These are phyloP conservation scores for Ephestia elutella DNA, from an alignment of 1,140 invertebrate species.

Conservation along the genomic window DNA sequence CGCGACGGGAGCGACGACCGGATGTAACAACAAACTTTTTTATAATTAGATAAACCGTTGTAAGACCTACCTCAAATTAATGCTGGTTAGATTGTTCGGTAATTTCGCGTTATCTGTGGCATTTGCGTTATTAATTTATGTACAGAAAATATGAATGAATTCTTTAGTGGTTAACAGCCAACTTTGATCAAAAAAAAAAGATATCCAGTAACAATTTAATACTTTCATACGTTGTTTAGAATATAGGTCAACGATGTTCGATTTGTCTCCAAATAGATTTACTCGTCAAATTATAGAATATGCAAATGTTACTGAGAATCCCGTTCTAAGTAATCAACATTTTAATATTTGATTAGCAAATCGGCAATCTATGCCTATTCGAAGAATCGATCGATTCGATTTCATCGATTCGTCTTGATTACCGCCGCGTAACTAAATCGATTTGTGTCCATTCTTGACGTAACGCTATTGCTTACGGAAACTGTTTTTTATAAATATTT, in stretches of 20 bases:
- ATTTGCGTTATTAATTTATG: too few relatives aligned
- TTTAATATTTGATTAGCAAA: slow-evolving; percentile 41
- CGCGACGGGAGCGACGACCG: slow-evolving; percentile 34
- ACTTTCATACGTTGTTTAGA: not conserved
- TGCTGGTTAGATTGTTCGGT: too few relatives aligned
- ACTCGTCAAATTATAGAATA: not conserved
- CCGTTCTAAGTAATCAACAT: slow-evolving; percentile 12
- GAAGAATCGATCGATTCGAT: slow-evolving; percentile 30
- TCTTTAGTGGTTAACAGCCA: too few relatives aligned
- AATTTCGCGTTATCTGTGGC: too few relatives aligned
- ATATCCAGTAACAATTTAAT: not conserved
- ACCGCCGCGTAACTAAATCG: slow-evolving; percentile 27
- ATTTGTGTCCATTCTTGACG: slow-evolving; percentile 21
- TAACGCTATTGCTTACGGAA: slow-evolving; percentile 25
- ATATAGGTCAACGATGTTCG: not conserved
- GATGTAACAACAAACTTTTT: slow-evolving; percentile 25
- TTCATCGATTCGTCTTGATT: slow-evolving; percentile 30
- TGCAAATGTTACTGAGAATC: slow-evolving; percentile 3
- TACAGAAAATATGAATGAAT: too few relatives aligned
- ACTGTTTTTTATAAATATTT: slow-evolving; percentile 20
- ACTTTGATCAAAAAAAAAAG: too few relatives aligned
- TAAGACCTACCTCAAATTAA: too few relatives aligned
- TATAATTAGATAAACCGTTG: not conserved
- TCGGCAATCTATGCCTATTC: slow-evolving; percentile 14
- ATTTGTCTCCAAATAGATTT: not conserved